Evolutionary conservation across 2,113 vertebrate species (phyloP).

Genomic region (Paraplagusia blochii): DNA sequence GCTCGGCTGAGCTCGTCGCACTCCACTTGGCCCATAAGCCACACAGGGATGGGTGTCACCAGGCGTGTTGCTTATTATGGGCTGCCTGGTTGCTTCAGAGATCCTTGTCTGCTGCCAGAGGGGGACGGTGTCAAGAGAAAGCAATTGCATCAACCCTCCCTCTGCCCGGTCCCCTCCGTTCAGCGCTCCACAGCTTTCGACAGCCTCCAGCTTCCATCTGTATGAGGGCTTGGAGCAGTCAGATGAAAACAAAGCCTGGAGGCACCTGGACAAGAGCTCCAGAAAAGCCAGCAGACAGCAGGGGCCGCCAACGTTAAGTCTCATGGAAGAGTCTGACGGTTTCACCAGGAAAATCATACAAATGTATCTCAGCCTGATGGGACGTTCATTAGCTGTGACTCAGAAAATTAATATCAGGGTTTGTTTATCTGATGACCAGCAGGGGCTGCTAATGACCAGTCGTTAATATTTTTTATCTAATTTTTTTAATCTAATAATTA

Average conservation of each 20-base stretch:
- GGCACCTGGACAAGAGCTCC: constrained; percentile 67
- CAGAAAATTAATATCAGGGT: no score
- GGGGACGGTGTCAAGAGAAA: constrained; percentile 65
- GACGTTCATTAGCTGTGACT: no score
- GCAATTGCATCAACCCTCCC: constrained; percentile 74
- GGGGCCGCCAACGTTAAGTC: constrained; percentile 53
- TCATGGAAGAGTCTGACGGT: constrained; percentile 54
- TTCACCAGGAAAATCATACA: no score
- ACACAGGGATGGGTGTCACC: constrained; percentile 60
- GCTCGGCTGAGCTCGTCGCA: constrained; percentile 32
- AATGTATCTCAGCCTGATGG: no score
- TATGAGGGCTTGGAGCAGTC: constrained; percentile 65
- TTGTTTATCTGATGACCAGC: no score
- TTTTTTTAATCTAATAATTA: no score
- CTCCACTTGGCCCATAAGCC: constrained; percentile 64
- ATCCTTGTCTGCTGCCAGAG: constrained; percentile 70
- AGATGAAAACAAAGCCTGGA: constrained; percentile 68
- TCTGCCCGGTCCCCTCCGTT: constrained; percentile 35
- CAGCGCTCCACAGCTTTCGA: constrained; percentile 45
- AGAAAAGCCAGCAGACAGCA: constrained; percentile 64
- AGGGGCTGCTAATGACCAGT: no score
- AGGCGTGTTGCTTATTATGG: constrained; percentile 69
- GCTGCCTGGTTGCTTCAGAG: constrained; percentile 69
- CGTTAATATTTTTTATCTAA: no score
- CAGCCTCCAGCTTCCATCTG: constrained; percentile 68